phyloP scores from a whole-genome alignment of 2,113 vertebrate genomes.

The Oncorhynchus clarkii region DNA sequence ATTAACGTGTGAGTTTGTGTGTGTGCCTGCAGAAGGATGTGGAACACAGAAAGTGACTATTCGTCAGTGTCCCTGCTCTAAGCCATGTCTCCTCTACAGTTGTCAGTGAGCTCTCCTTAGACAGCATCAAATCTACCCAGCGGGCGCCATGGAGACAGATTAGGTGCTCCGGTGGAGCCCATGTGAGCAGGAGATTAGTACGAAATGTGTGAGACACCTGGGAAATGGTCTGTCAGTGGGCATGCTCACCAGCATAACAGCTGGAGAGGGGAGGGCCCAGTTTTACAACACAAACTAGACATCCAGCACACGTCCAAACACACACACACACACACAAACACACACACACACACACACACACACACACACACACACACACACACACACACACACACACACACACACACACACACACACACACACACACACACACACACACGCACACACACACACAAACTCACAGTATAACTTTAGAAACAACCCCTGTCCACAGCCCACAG shows the following conservation, averaged over 20 bases:
- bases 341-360: slow-evolving; percentile 12
- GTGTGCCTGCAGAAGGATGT: background rate
- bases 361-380: background rate
- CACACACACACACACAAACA: background rate
- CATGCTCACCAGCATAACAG: background rate
- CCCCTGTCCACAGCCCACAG: slow-evolving; percentile 47
- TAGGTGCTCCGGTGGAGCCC: background rate
- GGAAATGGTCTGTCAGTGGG: background rate
- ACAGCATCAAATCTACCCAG: background rate
- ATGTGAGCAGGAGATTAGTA: background rate
- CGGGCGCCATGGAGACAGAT: background rate
- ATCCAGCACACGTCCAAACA: background rate
- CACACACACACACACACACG: slow-evolving; percentile 17
- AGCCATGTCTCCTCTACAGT: background rate
- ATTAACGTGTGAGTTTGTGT: background rate
- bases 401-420: slow-evolving; percentile 14
- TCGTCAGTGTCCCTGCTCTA: background rate
- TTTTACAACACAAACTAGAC: background rate
- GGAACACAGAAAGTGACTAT: background rate
- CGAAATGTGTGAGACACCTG: slow-evolving; percentile 3
- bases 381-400: slow-evolving; percentile 8
- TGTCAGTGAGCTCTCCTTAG: background rate
- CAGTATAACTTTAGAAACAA: slow-evolving; percentile 41
- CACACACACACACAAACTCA: slow-evolving; percentile 13
- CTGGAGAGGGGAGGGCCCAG: background rate